Conservation (phyloP, 2,888 invertebrate species). For the Diloba caeruleocephala region DNA sequence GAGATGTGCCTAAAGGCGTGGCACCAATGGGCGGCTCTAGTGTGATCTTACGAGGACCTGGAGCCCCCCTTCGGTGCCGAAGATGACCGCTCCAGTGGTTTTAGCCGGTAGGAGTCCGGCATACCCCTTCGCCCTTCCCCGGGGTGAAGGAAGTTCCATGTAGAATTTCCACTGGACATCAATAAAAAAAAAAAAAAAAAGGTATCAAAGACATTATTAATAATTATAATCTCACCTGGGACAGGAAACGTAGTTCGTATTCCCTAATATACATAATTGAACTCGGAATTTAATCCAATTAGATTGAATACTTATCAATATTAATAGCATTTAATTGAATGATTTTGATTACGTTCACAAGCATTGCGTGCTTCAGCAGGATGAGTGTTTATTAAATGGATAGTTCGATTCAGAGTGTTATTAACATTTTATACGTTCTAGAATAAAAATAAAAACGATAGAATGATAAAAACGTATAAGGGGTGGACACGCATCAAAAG, state of each 20-base stretch:
- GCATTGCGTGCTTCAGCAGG: constrained; percentile 34
- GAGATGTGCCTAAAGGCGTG: too few relatives aligned
- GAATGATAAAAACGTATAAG: too few relatives aligned
- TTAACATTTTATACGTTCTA: constrained; percentile 27
- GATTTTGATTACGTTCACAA: constrained; percentile 41
- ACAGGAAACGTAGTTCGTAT: constrained; percentile 7
- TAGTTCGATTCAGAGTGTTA: constrained; percentile 15
- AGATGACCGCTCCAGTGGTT: too few relatives aligned
- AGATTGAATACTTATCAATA: constrained; percentile 24
- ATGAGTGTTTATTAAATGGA: constrained; percentile 39
- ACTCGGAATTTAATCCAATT: constrained; percentile 36
- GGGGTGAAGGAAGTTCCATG: too few relatives aligned
- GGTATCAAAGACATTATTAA: too few relatives aligned
- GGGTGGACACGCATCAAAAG: too few relatives aligned
- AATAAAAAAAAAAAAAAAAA: neutral
- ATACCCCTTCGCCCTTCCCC: too few relatives aligned
- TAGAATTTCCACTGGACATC: too few relatives aligned
- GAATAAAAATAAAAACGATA: constrained; percentile 4
- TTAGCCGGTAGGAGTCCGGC: too few relatives aligned
- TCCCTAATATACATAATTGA: constrained; percentile 40
- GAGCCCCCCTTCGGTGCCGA: too few relatives aligned
- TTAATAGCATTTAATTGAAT: constrained; percentile 39
- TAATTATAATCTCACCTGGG: constrained; percentile 5
- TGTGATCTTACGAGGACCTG: too few relatives aligned
- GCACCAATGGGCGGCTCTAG: too few relatives aligned